These are phyloP conservation scores for Poecile montanus DNA, from an alignment of 2,797 vertebrate genomes.

Conservation along the genomic window DNA sequence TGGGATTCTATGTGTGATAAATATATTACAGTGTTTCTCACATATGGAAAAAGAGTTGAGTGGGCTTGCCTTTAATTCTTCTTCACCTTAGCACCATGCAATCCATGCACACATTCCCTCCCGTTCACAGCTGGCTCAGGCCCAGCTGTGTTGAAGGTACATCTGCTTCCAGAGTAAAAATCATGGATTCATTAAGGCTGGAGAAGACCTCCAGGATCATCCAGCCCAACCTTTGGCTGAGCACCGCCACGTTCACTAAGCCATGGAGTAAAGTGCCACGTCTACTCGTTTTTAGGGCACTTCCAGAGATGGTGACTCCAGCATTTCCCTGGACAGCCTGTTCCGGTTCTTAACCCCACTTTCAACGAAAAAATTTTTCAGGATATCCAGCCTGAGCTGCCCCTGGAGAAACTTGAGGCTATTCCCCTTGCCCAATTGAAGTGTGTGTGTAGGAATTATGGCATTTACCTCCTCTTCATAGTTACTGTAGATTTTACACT, in stretches of 20 bases:
- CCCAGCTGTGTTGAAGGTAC: background rate
- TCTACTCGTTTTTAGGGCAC: background rate
- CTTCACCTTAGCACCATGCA: accelerated
- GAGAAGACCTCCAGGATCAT: background rate
- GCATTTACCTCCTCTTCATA: background rate
- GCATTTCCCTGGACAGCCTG: background rate
- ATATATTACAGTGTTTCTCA: background rate
- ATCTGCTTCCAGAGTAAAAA: background rate
- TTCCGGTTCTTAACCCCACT: too few relatives aligned
- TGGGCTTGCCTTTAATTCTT: background rate
- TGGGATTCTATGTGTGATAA: background rate
- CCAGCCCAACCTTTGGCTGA: background rate
- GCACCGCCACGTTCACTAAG: background rate
- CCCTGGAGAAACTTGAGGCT: background rate
- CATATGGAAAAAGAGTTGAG: background rate
- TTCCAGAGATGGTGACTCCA: background rate
- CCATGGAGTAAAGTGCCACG: accelerated
- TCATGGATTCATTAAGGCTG: background rate
- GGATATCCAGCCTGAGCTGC: background rate
- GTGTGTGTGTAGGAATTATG: background rate
- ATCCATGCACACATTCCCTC: too few relatives aligned
- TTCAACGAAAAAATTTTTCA: background rate
- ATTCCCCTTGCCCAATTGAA: background rate
- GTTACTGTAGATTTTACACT: background rate
- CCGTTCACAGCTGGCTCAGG: background rate